These are phyloP conservation scores for Umimayanthus chanpuru DNA, from an alignment of 92 coral and sea anemone species.

Conservation along the genomic window DNA sequence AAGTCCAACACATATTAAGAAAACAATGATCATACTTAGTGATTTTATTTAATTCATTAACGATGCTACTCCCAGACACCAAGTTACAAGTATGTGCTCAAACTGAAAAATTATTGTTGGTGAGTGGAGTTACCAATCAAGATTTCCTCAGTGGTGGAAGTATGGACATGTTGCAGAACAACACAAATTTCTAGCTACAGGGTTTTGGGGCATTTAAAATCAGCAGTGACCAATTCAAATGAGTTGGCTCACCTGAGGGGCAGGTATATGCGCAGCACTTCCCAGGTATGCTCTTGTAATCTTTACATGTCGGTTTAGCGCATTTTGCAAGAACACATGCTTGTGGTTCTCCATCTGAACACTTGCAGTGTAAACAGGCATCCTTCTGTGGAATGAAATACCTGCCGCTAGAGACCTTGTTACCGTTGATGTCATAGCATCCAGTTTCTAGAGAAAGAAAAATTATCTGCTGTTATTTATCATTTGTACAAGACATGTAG, in stretches of 20 bases:
- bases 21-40: too few species aligned
- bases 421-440: constrained; percentile 74
- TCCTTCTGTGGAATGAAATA: constrained; percentile 79
- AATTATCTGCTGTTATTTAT: background rate
- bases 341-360: constrained; percentile 76
- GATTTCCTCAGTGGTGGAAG: too few species aligned
- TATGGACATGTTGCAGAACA: too few species aligned
- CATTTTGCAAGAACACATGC: constrained; percentile 84
- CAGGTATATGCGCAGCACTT: constrained; percentile 95
- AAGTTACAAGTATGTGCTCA: too few species aligned
- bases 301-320: constrained; percentile 84
- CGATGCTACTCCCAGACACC: too few species aligned
- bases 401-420: constrained; percentile 65
- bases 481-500: background rate
- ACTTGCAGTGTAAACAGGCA: constrained; percentile 90
- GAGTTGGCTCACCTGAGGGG: constrained; percentile 69
- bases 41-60: too few species aligned
- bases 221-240: background rate
- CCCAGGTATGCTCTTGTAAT: constrained; percentile 84
- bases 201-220: background rate
- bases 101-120: too few species aligned
- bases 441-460: constrained; percentile 58
- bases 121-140: too few species aligned
- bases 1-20: too few species aligned
- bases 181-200: too few species aligned